Evolutionary conservation across 2,888 invertebrate genomes (phyloP), one percentile per base, ranked within the genome.

Genomic region (Limenitis camilla): DNA sequence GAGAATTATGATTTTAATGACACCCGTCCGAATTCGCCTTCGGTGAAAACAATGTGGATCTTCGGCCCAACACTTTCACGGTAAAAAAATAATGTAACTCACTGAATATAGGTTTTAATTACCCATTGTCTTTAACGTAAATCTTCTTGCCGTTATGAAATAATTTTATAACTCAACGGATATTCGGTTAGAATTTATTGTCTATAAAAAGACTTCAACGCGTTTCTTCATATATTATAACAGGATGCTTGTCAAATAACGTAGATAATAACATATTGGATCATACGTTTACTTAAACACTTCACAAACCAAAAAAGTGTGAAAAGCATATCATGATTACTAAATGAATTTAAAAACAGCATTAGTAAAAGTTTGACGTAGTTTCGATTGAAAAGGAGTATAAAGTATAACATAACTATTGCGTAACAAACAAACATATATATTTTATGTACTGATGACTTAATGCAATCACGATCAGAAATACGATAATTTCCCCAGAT

Each of bases 1-100:
- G 83, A 85, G 86, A 85, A 84, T 86, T 87, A 86, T 87, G 84
- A 85, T 78, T 85, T 83, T 86, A 86, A 87, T 85, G 81, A 81
- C 78, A 82, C 78, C 69, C 74, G 77, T 76, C 76, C 77, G 76
- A 77, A 83, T 81, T 82, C 79, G 72, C 79, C 78, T 82, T 70
- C 70, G 76, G 86, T 78, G 85, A 84, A 86, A 86, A 86, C 80
- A 83, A 84, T 85, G 76, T 78, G 72, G 76, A 76, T 75, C 74
- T 75, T 63, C 47, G 36, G 66, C 60, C 73, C 69, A 29, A 68
- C 75, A 77, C 83, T 84, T 83, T 82, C 81, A 74, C 80, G 64
- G 63, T 50, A 50, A 42, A 38, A 39, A 31, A 6, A 19, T 33
- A 30, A 36, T 40, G 40, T 44, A 29, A 35, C 38, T 39, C 10